phyloP scores from a whole-genome alignment of 2,113 vertebrate species.

The Cyanoderma ruficeps region DNA sequence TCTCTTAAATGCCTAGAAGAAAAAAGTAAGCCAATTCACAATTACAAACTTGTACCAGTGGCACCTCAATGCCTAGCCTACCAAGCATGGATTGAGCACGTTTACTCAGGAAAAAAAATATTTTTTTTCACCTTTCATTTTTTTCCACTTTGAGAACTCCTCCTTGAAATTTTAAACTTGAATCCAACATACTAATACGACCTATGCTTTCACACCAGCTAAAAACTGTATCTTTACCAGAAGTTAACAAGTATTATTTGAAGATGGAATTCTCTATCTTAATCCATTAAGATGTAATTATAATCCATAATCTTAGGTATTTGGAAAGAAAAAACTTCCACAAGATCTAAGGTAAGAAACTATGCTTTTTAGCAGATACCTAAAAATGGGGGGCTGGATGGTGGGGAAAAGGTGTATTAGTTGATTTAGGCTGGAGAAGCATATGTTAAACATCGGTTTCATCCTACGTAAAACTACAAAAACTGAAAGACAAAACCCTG shows the following conservation, averaged over 20 bases:
- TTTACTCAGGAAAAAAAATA: neutral
- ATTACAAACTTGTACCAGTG: neutral
- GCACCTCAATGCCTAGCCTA: neutral
- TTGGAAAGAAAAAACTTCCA: neutral
- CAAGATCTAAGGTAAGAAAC: neutral
- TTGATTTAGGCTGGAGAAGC: neutral
- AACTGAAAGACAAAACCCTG: neutral
- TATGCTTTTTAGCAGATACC: neutral
- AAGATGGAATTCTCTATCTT: neutral
- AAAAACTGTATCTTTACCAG: neutral
- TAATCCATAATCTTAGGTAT: neutral
- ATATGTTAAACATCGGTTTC: neutral
- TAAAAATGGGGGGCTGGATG: neutral
- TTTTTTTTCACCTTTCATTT: neutral
- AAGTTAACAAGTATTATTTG: neutral
- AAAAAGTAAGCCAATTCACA: slow-evolving; percentile 69
- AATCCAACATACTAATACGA: neutral
- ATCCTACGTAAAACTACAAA: neutral
- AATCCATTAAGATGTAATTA: neutral
- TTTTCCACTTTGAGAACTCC: neutral
- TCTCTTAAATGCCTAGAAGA: slow-evolving; percentile 87
- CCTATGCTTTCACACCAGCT: neutral
- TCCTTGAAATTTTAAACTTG: neutral
- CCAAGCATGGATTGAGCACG: neutral
- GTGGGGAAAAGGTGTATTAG: neutral